phyloP scores from a whole-genome alignment of 2,113 vertebrate species.

The Odocoileus hemionus region DNA sequence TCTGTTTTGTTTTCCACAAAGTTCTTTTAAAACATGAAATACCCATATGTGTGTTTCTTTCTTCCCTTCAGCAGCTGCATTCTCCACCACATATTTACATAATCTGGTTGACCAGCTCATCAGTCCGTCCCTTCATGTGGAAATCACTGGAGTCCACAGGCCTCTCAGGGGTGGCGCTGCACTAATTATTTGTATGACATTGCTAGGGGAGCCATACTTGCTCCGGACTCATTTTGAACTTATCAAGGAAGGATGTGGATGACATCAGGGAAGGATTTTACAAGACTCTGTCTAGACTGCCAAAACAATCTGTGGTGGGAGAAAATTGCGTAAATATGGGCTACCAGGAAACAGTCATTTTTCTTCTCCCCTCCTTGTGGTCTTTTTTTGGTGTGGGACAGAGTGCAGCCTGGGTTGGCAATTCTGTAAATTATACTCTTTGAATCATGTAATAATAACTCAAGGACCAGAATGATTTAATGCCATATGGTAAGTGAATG shows the following conservation, averaged over 20 bases:
- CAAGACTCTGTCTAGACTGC: constrained; percentile 63
- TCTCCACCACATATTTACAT: constrained; percentile 46
- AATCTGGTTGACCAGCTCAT: constrained; percentile 36
- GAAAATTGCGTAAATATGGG: constrained; percentile 70
- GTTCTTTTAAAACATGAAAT: constrained; percentile 31
- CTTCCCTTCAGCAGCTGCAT: not conserved
- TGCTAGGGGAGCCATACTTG: constrained; percentile 16
- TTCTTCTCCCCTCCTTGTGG: constrained; percentile 58
- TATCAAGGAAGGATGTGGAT: constrained; percentile 65
- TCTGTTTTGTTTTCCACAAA: constrained; percentile 44
- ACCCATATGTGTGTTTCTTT: constrained; percentile 29
- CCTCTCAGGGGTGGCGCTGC: constrained; percentile 6
- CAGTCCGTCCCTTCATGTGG: constrained; percentile 24
- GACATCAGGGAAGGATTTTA: constrained; percentile 58
- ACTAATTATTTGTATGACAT: constrained; percentile 48
- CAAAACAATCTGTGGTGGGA: constrained; percentile 71
- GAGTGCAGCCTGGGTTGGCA: constrained; percentile 62
- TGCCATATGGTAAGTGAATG: constrained; percentile 60
- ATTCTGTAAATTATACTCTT: constrained; percentile 68
- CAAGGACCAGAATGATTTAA: constrained; percentile 69
- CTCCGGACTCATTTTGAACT: constrained; percentile 41
- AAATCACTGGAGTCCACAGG: constrained; percentile 29
- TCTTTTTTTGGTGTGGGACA: constrained; percentile 52
- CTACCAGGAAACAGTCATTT: constrained; percentile 64
- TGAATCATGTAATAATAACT: constrained; percentile 71